Conservation (phyloP, 2,888 invertebrate genomes). For the Cyaniris semiargus region DNA sequence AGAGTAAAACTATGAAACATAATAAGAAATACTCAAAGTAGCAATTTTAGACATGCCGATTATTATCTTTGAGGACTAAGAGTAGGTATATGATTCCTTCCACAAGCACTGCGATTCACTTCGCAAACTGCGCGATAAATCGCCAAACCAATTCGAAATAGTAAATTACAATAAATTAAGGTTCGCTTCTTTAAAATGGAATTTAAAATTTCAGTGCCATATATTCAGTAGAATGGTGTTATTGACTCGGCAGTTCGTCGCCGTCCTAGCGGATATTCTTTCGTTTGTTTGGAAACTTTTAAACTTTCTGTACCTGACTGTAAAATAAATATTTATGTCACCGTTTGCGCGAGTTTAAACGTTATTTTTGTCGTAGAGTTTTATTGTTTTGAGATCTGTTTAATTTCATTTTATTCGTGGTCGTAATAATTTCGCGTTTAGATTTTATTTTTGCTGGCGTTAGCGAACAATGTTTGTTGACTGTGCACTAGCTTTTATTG, state of each 20-base stretch:
- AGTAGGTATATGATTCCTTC: not conserved
- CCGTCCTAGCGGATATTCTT: constrained; percentile 44
- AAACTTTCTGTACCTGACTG: constrained; percentile 46
- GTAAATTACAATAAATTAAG: constrained; percentile 46
- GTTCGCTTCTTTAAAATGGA: constrained; percentile 45
- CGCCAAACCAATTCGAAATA: constrained; percentile 28
- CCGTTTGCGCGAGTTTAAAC: constrained; percentile 38
- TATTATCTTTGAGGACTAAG: not conserved
- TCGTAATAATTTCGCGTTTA: constrained; percentile 20
- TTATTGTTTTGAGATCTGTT: constrained; percentile 30
- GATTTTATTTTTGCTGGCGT: not conserved
- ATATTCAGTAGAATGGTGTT: constrained; percentile 66
- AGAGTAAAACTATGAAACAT: too few species aligned
- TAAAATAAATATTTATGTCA: constrained; percentile 44
- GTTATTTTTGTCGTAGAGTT: constrained; percentile 33
- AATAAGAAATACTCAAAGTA: not conserved
- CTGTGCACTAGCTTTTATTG: not conserved
- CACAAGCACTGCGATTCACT: not conserved
- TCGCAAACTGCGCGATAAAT: constrained; percentile 24
- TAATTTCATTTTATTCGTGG: constrained; percentile 29
- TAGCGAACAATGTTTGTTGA: not conserved
- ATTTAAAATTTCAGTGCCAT: constrained; percentile 53
- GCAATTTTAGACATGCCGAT: not conserved
- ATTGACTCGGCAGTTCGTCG: constrained; percentile 67
- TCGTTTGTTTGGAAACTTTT: constrained; percentile 47